Evolutionary conservation across 2,113 vertebrate species (phyloP), one percentile per base, ranked within the genome.

Genomic region (Trichechus manatus): DNA sequence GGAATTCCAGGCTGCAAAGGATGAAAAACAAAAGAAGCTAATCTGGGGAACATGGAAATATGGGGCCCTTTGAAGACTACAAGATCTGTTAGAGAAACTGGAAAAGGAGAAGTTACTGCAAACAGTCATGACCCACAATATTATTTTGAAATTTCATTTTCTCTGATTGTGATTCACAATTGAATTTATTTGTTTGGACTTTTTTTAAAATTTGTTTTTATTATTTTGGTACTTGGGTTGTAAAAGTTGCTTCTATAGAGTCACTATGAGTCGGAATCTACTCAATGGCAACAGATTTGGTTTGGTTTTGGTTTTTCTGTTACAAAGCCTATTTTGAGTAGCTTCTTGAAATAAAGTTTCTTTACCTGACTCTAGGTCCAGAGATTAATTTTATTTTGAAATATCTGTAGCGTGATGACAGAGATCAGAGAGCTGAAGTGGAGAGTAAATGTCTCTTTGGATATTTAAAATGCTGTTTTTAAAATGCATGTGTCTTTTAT

Each of bases 301-400:
- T 47, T 47, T 47, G 47, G 47, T 47, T 47, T 47, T 47, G 47
- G 47, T 47, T 47, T 47, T 47, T 10, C 47, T 47, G 39, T 47
- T 47, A 47, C 47, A 47, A 47, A 47, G 10, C 47, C 47, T 9
- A 47, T 39, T 39, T 39, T 39, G 2, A 39, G 39, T 39, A 39
- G 39, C 33, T 56, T 79, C 83, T 95, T 42, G 56, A 95, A 91
- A 7, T 83, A 19, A 59, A 84, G 61, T 86, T 89, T 81, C 25
- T 92, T 80, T 87, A 25, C 47, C 53, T 95, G 31, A 29, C 84
- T 70, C n/a, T 78, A 81, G 17, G 31, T 44, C 72, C 36, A 80
- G 36, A 81, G 42, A 94, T 90, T 13, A 89, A 93, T 86, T 96
- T 96, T 53, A 61, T 97, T 93, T 95, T 83, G 50, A 90, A 82